Conservation (phyloP, 2,113 vertebrate genomes). For the Sorex araneus region DNA sequence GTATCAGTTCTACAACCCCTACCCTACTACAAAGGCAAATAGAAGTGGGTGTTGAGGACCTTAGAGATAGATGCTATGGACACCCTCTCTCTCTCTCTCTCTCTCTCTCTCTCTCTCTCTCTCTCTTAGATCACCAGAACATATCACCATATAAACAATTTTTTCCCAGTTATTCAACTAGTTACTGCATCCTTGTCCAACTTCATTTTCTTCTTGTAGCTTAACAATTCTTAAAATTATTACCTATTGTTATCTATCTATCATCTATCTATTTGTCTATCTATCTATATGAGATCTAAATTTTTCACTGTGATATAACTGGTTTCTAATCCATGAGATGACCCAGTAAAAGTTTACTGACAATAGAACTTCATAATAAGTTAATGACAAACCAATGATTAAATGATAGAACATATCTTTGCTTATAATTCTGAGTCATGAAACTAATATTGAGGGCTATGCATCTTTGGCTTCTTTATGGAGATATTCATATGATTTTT, state of each 20-base stretch:
- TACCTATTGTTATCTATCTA: too few species aligned
- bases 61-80: neutral
- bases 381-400: neutral
- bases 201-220: neutral
- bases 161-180: neutral
- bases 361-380: neutral
- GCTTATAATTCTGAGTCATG: neutral
- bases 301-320: neutral
- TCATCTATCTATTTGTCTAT: too few species aligned
- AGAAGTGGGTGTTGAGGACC: neutral
- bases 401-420: neutral
- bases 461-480: neutral
- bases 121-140: neutral
- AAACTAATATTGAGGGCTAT: neutral
- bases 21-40: neutral
- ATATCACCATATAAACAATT: neutral
- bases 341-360: neutral
- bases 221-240: neutral
- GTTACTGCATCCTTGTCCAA: neutral
- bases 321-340: neutral
- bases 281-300: too few species aligned
- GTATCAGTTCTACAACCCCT: neutral
- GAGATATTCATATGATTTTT: neutral
- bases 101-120: too few species aligned
- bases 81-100: too few species aligned